phyloP scores from a whole-genome alignment of 1,140 invertebrate species.

The Helicoverpa armigera region DNA sequence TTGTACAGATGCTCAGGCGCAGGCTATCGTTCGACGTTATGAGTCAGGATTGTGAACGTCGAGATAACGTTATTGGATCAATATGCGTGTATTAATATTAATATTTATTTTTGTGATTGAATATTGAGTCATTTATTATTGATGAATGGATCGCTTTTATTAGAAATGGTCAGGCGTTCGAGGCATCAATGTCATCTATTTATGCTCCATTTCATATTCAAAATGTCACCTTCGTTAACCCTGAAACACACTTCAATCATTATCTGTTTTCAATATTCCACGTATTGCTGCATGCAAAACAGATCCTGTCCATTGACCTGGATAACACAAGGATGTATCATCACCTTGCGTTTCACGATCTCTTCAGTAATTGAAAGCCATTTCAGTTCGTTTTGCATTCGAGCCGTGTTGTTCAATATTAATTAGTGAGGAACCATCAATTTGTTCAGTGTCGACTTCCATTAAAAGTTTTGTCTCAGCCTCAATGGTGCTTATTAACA shows the following conservation, averaged over 20 bases:
- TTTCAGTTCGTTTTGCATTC: constrained; percentile 26
- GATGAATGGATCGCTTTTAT: background rate
- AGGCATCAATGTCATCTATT: no score
- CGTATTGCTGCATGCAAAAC: background rate
- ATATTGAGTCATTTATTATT: background rate
- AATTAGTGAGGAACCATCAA: constrained; percentile 36
- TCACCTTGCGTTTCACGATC: constrained; percentile 13
- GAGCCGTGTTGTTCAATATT: constrained; percentile 29
- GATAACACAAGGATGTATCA: constrained; percentile 16
- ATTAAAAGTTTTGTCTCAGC: background rate
- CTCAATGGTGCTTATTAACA: constrained; percentile 27
- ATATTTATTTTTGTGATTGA: constrained; percentile 22
- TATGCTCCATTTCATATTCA: no score
- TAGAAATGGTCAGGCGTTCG: no score
- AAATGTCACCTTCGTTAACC: background rate
- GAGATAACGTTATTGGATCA: constrained; percentile 31
- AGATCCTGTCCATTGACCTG: constrained; percentile 5
- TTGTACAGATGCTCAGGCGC: constrained; percentile 64
- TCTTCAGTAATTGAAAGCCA: background rate
- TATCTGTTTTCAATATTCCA: background rate
- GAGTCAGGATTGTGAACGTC: constrained; percentile 22
- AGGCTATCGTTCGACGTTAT: constrained; percentile 21
- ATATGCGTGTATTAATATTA: constrained; percentile 15
- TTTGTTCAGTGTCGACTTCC: constrained; percentile 24
- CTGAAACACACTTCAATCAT: background rate